Conservation (phyloP, 2,888 invertebrate species). For the Napeogenes inachia region DNA sequence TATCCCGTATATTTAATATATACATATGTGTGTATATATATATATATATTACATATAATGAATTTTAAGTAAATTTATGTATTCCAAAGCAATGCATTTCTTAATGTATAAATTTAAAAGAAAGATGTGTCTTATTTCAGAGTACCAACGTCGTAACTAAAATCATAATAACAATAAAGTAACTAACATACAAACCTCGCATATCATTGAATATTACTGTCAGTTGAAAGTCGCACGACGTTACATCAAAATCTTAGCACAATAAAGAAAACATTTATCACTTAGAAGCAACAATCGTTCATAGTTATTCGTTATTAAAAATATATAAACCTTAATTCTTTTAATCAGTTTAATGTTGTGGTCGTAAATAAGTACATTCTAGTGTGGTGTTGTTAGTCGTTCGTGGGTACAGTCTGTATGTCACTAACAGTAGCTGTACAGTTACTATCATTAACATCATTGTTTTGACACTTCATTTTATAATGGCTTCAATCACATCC, state of each 20-base stretch:
- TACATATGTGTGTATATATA: no score
- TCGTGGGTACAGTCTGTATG: slow-evolving; percentile 35
- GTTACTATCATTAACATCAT: slow-evolving; percentile 20
- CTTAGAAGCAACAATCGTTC: neutral
- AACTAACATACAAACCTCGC: no score
- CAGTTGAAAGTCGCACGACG: neutral
- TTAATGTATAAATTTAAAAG: no score
- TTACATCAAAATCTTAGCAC: neutral
- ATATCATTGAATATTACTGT: neutral
- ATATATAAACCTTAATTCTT: slow-evolving; percentile 3
- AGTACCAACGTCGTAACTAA: no score
- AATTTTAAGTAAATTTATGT: no score
- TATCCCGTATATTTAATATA: no score
- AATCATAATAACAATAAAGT: no score
- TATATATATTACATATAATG: no score
- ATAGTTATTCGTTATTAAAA: neutral
- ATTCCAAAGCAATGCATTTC: no score
- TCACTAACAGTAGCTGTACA: slow-evolving; percentile 27
- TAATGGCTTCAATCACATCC: slow-evolving; percentile 15
- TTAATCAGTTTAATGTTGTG: neutral
- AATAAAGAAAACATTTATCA: neutral
- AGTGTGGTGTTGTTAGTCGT: slow-evolving; percentile 34
- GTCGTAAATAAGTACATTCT: slow-evolving; percentile 1
- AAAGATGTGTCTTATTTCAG: no score
- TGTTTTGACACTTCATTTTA: slow-evolving; percentile 29